Conservation (phyloP, 1,140 invertebrate genomes). For the Acromyrmex heyeri region DNA sequence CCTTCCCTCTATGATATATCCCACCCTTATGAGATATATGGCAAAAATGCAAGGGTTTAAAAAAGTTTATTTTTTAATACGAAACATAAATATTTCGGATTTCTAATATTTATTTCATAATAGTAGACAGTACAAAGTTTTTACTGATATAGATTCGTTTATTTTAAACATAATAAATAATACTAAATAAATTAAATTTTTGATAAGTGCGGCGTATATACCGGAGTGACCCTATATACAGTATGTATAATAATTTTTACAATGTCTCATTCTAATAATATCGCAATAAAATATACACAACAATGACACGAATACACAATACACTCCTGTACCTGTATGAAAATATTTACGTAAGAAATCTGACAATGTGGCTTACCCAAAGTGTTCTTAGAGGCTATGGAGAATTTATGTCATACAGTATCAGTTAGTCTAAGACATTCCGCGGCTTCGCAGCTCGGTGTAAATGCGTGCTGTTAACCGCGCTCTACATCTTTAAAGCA, state of each 20-base stretch:
- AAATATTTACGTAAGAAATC: slow-evolving; percentile 29
- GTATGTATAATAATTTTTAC: background rate
- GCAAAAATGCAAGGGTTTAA: too few species aligned
- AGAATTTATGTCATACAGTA: slow-evolving; percentile 65
- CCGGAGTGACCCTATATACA: background rate
- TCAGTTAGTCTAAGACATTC: slow-evolving; percentile 65
- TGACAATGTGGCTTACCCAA: slow-evolving; percentile 26
- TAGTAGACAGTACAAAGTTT: too few species aligned
- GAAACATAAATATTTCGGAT: too few species aligned
- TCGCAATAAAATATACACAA: slow-evolving; percentile 10
- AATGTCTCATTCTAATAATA: background rate
- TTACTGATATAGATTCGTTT: too few species aligned
- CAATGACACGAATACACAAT: background rate
- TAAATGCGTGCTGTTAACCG: slow-evolving; percentile 66
- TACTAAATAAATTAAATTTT: too few species aligned
- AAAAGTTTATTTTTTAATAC: too few species aligned
- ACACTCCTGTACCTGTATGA: background rate
- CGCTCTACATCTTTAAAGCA: slow-evolving; percentile 70
- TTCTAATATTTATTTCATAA: too few species aligned
- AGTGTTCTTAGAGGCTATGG: slow-evolving; percentile 50
- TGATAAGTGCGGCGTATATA: too few species aligned
- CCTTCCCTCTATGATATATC: too few species aligned
- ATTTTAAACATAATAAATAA: too few species aligned
- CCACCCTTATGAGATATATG: too few species aligned
- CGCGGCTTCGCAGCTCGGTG: slow-evolving; percentile 47